Evolutionary conservation across 92 coral and sea anemone species (phyloP).

Genomic region (Pocillopora meandrina): DNA sequence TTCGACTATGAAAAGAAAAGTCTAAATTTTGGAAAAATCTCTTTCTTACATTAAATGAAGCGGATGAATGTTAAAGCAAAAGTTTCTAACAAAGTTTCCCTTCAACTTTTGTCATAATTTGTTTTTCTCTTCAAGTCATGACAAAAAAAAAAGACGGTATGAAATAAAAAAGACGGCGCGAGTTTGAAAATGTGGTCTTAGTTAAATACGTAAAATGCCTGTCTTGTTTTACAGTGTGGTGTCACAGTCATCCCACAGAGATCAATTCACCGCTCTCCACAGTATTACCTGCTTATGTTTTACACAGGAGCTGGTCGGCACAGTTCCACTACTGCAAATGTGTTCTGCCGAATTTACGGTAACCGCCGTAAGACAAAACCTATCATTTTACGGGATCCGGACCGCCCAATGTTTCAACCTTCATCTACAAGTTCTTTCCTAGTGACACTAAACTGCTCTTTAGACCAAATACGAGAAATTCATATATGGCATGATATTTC

Average conservation of each 20-base stretch:
- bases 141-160: too few species aligned
- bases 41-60: too few species aligned
- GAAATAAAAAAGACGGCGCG: too few species aligned
- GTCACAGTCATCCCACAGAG: conserved; percentile 72
- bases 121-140: too few species aligned
- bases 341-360: conserved; percentile 71
- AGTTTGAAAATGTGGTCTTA: too few species aligned
- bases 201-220: not conserved
- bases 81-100: too few species aligned
- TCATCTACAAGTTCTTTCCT: conserved; percentile 60
- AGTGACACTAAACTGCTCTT: conserved; percentile 58
- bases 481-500: conserved; percentile 79
- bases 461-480: conserved; percentile 60
- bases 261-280: conserved; percentile 63
- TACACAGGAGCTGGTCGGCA: conserved; percentile 80
- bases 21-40: too few species aligned
- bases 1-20: too few species aligned
- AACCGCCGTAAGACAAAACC: conserved; percentile 68
- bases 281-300: conserved; percentile 67
- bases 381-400: conserved; percentile 73
- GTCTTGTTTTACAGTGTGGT: conserved; percentile 46
- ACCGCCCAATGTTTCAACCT: conserved; percentile 64
- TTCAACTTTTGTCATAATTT: too few species aligned
- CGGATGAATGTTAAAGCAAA: too few species aligned
- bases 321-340: conserved; percentile 75